Percentiles rank a stretch among this genome's conserved stretches.
phyloP scores from a whole-genome alignment of 2,888 invertebrate species.

The Agonopterix heracliana region DNA sequence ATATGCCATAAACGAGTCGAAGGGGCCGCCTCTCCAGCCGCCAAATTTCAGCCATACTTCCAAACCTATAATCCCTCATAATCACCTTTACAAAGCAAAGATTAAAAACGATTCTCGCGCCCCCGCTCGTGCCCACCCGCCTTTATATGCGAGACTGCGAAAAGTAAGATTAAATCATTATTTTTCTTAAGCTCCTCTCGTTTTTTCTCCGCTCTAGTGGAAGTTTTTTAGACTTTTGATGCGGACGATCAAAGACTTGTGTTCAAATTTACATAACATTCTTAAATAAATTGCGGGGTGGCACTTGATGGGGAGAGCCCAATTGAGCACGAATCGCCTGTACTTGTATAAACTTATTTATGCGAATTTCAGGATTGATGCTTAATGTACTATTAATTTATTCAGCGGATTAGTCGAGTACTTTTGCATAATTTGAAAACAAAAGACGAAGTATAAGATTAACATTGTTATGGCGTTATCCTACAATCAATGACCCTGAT shows the following conservation, averaged over 20 bases:
- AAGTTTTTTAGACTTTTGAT: slow-evolving; percentile 73
- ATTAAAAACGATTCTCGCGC: slow-evolving; percentile 76
- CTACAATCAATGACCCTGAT: too few relatives aligned
- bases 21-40: slow-evolving; percentile 58
- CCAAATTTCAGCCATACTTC: slow-evolving; percentile 75
- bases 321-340: slow-evolving; percentile 37
- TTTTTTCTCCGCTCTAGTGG: slow-evolving; percentile 64
- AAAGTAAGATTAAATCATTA: slow-evolving; percentile 77
- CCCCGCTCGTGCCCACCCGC: slow-evolving; percentile 44
- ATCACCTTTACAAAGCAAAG: slow-evolving; percentile 79
- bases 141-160: slow-evolving; percentile 75
- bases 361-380: slow-evolving; percentile 54
- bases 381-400: slow-evolving; percentile 67
- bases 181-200: slow-evolving; percentile 75
- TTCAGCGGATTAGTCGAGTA: slow-evolving; percentile 36
- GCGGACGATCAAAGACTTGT: slow-evolving; percentile 76
- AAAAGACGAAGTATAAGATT: slow-evolving; percentile 6
- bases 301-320: slow-evolving; percentile 17
- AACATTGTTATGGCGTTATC: neutral
- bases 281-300: slow-evolving; percentile 72
- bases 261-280: slow-evolving; percentile 76
- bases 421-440: slow-evolving; percentile 41
- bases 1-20: slow-evolving; percentile 65
- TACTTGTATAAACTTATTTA: slow-evolving; percentile 65
- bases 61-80: slow-evolving; percentile 77